Conservation (phyloP, 2,113 vertebrate genomes). For the Sialia sialis region DNA sequence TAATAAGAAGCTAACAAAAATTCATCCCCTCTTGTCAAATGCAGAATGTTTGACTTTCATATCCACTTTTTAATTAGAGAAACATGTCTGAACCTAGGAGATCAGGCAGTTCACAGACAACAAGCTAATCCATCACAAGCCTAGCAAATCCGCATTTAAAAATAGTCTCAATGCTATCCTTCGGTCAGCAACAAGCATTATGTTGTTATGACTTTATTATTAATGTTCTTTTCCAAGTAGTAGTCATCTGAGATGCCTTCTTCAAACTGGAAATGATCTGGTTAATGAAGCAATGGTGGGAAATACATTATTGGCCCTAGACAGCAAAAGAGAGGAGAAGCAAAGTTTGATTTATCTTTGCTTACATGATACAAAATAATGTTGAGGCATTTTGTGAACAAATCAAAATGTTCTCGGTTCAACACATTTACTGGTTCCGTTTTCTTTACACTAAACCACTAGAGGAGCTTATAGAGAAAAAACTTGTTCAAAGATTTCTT, state of each 20-base stretch:
- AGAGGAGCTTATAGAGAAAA: neutral
- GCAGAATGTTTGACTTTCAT: neutral
- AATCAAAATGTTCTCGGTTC: neutral
- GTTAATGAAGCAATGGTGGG: neutral
- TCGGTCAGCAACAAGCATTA: neutral
- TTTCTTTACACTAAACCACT: neutral
- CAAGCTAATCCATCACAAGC: neutral
- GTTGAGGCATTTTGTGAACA: neutral
- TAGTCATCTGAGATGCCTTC: neutral
- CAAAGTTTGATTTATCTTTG: neutral
- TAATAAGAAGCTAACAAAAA: neutral
- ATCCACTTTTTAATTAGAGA: neutral
- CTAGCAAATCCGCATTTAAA: neutral
- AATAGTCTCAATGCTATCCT: neutral
- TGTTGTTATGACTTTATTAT: neutral
- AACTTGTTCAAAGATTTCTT: neutral
- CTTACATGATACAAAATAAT: neutral
- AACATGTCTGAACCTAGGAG: neutral
- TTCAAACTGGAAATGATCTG: neutral
- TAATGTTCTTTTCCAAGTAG: neutral
- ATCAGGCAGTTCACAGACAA: neutral
- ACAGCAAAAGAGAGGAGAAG: neutral
- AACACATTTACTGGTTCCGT: fast-evolving
- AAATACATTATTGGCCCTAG: neutral
- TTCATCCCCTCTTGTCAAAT: neutral